Evolutionary conservation across 53 echinoderm and acorn worm genomes (phyloP), one percentile per base, ranked within the genome.

Genomic region (Actinopyga echinites): DNA sequence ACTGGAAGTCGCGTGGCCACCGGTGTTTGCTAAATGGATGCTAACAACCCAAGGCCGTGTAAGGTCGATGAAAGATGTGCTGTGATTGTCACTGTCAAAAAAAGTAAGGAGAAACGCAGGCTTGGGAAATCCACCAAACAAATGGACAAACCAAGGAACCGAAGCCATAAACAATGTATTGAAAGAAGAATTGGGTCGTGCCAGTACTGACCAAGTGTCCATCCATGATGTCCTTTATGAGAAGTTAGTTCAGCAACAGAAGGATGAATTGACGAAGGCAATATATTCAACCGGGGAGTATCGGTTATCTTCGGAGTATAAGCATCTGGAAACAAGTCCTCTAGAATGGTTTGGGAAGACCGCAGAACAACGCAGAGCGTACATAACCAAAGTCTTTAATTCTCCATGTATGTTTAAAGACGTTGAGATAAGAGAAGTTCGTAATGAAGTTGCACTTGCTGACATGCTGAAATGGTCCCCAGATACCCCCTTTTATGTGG

Each of bases 91-190:
- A 57, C 10, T 57, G 58, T 57, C 58, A 9, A 4, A 4, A 57
- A 57, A 5, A 57, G 58, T 57, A 24, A 57, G 58, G 58, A 9
- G 55, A 54, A 54, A 54, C 55, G 55, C 55, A 54, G 55, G 55
- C 10, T 5, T 57, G 58, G 58, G 58, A 57, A 57, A 57, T 57
- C 24, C 55, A 54, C 19, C 21, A 57, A 57, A 57, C 58, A 57
- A 57, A 57, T 57, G 58, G 58, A 57, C 58, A 57, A 54, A 57
- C 58, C 58, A 57, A 57, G 58, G 58, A 9, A 57, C 58, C 58
- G 10, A 57, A 57, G 58, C 58, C 58, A 57, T 54, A 54, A 54
- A 54, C 58, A 57, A 57, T 57, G 58, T 57, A 24, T 24, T 57
- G 58, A 57, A 57, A 57, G 58, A 57, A 24, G 58, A 57, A 9